A percentile compares a stretch with the other conserved stretches of the same genome.
Evolutionary conservation across 1,140 invertebrate genomes (phyloP).

Genomic region (Prorops nasuta): DNA sequence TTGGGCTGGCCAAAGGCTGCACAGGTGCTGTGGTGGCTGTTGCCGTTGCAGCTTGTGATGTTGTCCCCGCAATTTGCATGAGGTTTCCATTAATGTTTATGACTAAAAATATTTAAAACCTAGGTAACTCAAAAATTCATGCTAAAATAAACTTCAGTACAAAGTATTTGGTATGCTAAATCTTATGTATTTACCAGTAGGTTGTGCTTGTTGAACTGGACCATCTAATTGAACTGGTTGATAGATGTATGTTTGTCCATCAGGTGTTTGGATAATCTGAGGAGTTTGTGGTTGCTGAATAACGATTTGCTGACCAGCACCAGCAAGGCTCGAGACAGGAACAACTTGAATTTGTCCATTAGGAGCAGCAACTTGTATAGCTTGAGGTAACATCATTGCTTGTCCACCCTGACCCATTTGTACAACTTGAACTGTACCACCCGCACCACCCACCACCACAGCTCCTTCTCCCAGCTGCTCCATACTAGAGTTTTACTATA

Average conservation of each 20-base stretch:
- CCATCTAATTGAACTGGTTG: conserved; percentile 71
- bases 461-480: conserved; percentile 54
- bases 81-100: conserved; percentile 74
- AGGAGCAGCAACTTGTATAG: conserved; percentile 65
- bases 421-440: conserved; percentile 54
- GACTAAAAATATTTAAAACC: conserved; percentile 51
- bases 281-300: conserved; percentile 68
- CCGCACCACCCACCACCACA: conserved; percentile 50
- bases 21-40: conserved; percentile 56
- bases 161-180: neutral
- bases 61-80: conserved; percentile 64
- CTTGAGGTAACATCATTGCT: conserved; percentile 59
- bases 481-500: conserved; percentile 29
- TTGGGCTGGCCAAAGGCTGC: conserved; percentile 58
- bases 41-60: conserved; percentile 52
- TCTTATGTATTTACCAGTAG: conserved; percentile 59
- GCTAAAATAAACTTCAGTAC: neutral
- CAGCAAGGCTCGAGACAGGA: conserved; percentile 62
- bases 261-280: conserved; percentile 85
- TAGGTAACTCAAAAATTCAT: neutral
- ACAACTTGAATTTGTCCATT: conserved; percentile 67
- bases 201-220: conserved; percentile 63
- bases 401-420: conserved; percentile 56
- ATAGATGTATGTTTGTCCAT: conserved; percentile 92
- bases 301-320: conserved; percentile 58